These are phyloP conservation scores for Chrysolina haemoptera DNA, from an alignment of 2,888 invertebrate species.

Conservation along the genomic window DNA sequence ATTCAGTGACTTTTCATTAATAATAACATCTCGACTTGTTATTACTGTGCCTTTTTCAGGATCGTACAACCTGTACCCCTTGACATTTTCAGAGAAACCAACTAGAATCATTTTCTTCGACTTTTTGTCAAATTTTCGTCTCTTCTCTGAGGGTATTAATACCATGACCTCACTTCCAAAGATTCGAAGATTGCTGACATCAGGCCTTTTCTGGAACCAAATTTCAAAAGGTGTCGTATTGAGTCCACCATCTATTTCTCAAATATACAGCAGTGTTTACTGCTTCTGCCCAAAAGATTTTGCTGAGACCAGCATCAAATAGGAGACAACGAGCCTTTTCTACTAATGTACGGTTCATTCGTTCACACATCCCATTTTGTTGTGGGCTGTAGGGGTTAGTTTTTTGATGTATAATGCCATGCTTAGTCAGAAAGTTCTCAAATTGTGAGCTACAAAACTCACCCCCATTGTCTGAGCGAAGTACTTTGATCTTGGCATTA, in stretches of 20 bases:
- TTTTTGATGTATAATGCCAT: constrained; percentile 58
- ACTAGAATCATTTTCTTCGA: too few relatives aligned
- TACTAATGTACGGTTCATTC: constrained; percentile 52
- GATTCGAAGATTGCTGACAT: constrained; percentile 12
- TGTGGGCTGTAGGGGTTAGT: constrained; percentile 59
- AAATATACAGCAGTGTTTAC: too few relatives aligned
- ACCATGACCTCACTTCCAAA: constrained; percentile 26
- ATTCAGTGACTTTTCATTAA: too few relatives aligned
- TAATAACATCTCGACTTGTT: too few relatives aligned
- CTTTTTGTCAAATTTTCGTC: constrained; percentile 42
- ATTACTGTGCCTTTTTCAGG: too few relatives aligned
- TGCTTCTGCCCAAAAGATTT: too few relatives aligned
- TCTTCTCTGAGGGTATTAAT: constrained; percentile 39
- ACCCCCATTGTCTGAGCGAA: constrained; percentile 49
- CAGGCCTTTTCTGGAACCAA: constrained; percentile 3
- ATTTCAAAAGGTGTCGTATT: constrained; percentile 23
- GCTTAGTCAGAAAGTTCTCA: constrained; percentile 44
- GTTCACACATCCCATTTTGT: constrained; percentile 59
- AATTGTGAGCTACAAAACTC: constrained; percentile 56
- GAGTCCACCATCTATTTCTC: neutral
- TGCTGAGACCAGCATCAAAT: constrained; percentile 47
- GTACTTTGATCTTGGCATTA: too few relatives aligned
- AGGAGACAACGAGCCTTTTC: constrained; percentile 56
- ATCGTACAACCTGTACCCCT: too few relatives aligned
- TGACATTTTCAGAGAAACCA: too few relatives aligned